Evolutionary conservation across 2,797 vertebrate genomes (phyloP), one percentile per base, ranked within the genome.

Genomic region (Clangula hyemalis): DNA sequence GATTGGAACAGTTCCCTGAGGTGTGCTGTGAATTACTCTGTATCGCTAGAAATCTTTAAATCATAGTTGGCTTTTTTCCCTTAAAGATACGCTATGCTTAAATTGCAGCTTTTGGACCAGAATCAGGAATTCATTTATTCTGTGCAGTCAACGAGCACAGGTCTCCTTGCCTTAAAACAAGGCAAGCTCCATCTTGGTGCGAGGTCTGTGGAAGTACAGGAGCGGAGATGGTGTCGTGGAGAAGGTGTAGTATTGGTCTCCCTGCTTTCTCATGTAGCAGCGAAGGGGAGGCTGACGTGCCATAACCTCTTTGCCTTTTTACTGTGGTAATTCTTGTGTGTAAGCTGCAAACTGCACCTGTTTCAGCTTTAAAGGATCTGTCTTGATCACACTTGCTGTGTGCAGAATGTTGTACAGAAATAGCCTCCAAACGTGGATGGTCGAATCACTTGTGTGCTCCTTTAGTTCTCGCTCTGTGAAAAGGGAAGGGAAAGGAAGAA

Each of bases 321-420:
- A 3, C 45, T 74, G n/a, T 34, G 4, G 25, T n/a, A 57, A 25
- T 27, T 4, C 13, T 71, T 53, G 43, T 20, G 25, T 6, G 36
- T 21, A 22, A 56, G 65, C 72, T 39, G 8, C 90, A 68, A 19
- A 11, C 62, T 34, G 17, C 5, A 16, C 24, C 10, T 34, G 36
- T 10, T 21, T 13, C 41, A 58, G 61, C 30, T 9, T 60, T 70
- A 10, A 49, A 27, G 27, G 32, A 38, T 8, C 15, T 14, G 30
- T 10, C 54, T 54, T 39, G 18, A 13, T 24, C 20, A n/a, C 38
- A 2, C 0, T 0, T 19, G 41, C 41, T 4, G 0, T 1, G 5
- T 24, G 41, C 28, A 39, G 2, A 11, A 25, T 4, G 30, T 45
- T n/a, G 2, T 1, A 18, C 34, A 34, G 74, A 68, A 94, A 65